Base-by-base conservation (phyloP, 2,888 invertebrate genomes). In the Phanerotoma sp. region DNA sequence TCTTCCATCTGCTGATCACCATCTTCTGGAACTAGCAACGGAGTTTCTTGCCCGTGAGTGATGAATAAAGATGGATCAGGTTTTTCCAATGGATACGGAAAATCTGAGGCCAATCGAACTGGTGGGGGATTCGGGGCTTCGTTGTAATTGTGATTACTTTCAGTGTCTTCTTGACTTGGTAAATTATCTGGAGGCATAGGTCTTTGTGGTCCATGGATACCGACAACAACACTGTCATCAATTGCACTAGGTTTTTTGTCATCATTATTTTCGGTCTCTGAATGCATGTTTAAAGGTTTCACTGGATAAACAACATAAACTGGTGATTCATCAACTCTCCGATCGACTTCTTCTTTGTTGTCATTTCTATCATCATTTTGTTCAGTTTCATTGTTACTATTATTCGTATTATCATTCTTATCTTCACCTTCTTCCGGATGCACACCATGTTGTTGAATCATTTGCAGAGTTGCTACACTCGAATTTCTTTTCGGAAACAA, bases 41-140 rank as follows among this genome's bases (percentile, higher is more conserved):
- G 77, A n/a, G 75, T 75, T 55, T 79, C 79, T 4, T 73, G 69
- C 10, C 72, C 64, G 9, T 71, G 69, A 10, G 62, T 68, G 13
- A 63, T 69, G 3, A 78, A 67, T 4, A 77, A 56, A 2, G 80
- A 75, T 0, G 81, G 78, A 68, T 84, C 82, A 1, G 86, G 85
- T 53, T 82, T 80, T 66, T 86, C 84, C 15, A 86, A 72, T 0
- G 82, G 82, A 72, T 87, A 87, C 0, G 87, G 86, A 59, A 87
- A 86, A 62, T 85, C 83, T 1, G 82, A 80, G 65, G 82, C 83
- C 3, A 80, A 66, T 1, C 77, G 74, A 25, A 74, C 51, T 15
- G 54, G 33, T 25, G 30, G 10, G 1, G 22, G 38, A 10, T 13
- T 11, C n/a, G 56, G 75, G 73, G 45, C 78, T 64, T 37, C 48